Evolutionary conservation across 2,888 invertebrate genomes (phyloP).

Genomic region (Autographa gamma): DNA sequence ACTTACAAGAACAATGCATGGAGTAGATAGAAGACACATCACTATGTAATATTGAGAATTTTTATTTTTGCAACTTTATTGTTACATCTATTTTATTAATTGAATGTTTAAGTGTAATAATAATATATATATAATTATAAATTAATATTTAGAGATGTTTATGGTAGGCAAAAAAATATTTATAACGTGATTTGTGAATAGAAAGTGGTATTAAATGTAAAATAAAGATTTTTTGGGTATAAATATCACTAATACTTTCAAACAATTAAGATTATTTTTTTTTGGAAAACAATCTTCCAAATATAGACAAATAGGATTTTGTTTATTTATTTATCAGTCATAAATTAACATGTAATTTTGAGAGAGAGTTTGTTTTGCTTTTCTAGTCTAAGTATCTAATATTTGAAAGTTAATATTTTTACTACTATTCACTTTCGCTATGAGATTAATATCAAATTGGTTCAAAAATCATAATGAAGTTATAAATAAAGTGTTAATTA

Average conservation of each 20-base stretch:
- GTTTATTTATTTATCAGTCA: not conserved
- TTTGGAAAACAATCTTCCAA: not conserved
- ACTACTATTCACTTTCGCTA: not conserved
- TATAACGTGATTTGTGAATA: not conserved
- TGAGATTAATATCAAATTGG: not conserved
- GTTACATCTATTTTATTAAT: no score
- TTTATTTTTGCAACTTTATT: not conserved
- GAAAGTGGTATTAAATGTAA: no score
- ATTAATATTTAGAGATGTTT: no score
- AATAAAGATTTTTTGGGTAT: not conserved
- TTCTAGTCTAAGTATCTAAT: not conserved
- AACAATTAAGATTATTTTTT: not conserved
- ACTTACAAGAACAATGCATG: not conserved
- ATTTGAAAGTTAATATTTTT: not conserved
- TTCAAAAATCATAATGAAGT: not conserved
- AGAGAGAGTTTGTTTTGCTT: not conserved
- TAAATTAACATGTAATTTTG: not conserved
- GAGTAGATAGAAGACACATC: conserved; percentile 7
- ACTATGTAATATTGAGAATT: not conserved
- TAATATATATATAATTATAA: no score
- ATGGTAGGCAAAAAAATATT: no score
- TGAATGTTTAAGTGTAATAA: no score
- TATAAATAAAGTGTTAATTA: not conserved
- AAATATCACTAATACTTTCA: not conserved
- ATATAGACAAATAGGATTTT: not conserved